Evolutionary conservation across 2,888 invertebrate genomes (phyloP), one percentile per base, ranked within the genome.

Genomic region (Nymphalis urticae): DNA sequence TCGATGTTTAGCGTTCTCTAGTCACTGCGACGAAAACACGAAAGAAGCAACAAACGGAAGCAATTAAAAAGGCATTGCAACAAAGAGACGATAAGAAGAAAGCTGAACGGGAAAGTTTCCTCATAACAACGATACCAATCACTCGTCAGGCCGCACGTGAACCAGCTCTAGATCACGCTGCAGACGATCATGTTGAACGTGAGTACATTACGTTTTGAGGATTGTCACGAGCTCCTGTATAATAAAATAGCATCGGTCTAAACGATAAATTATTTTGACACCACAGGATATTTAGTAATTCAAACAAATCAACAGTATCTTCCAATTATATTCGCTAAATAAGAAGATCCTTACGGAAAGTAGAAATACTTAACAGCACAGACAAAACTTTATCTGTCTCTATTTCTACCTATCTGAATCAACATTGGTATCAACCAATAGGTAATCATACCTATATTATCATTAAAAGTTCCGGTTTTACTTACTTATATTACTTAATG

Each of bases 11-110:
- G 97, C 94, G 97, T 73, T 97, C 98, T 8, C 90, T 99, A 79
- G 99, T 99, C 60, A 99, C 99, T 36, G 99, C 99, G 13, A 99
- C 99, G 0, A 98, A 99, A 86, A 99, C 99, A 0, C 94, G 99
- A 24, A 98, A 99, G 84, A 99, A 99, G 85, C 99, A 99, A 85
- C 99, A 99, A 88, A 99, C 99, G 24, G 99, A 99, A 89, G 95
- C 99, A 70, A 98, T 99, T 68, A 97, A 98, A 80, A 95, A 96
- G 87, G 99, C 99, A 1, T 90, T 99, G 21, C 97, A 98, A 82
- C 98, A 98, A 53, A 97, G 99, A 77, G 98, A 99, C 81, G 99
- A 99, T 82, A 97, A 98, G 81, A 97, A 98, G 83, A 93, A 98
- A 9, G 96, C 96, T n/a, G 98, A 98, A 82, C 91, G 99, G 17